These are phyloP conservation scores for Tuberolachnus salignus DNA, from an alignment of 2,888 invertebrate genomes.

Conservation along the genomic window DNA sequence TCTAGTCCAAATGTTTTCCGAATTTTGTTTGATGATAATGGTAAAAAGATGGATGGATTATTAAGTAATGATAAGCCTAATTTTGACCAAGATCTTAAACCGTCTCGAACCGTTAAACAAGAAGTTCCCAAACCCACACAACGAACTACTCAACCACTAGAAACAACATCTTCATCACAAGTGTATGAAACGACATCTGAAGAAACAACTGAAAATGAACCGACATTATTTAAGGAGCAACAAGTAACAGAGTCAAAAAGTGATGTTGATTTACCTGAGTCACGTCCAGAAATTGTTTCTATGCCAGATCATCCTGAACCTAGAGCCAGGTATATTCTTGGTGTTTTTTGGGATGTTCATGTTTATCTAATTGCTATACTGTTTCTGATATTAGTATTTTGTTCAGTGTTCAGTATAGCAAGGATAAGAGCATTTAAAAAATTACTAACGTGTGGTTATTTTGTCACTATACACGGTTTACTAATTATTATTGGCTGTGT, in stretches of 20 bases:
- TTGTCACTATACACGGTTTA: conserved; percentile 82
- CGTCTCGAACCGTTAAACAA: conserved; percentile 64
- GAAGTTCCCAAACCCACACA: conserved; percentile 59
- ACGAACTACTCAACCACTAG: conserved; percentile 37
- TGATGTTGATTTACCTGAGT: conserved; percentile 54
- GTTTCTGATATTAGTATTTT: conserved; percentile 82
- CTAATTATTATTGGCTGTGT: conserved; percentile 81
- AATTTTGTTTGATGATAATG: conserved; percentile 86
- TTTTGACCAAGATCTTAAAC: conserved; percentile 62
- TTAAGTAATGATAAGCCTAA: conserved; percentile 66
- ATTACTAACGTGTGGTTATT: conserved; percentile 85
- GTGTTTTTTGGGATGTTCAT: conserved; percentile 89
- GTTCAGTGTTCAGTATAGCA: conserved; percentile 84
- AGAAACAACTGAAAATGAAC: conserved; percentile 44
- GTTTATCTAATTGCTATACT: conserved; percentile 85
- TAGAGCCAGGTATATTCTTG: conserved; percentile 66
- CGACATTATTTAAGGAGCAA: conserved; percentile 58
- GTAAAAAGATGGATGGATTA: conserved; percentile 80
- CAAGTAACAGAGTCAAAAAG: conserved; percentile 53
- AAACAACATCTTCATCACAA: conserved; percentile 50
- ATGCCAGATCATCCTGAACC: conserved; percentile 60
- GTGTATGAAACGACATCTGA: conserved; percentile 45
- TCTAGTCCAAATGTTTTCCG: conserved; percentile 83
- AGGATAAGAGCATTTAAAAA: conserved; percentile 85
- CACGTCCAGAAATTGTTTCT: conserved; percentile 59